A percentile compares a stretch with the other conserved stretches of the same genome.
Conservation (phyloP, 2,113 vertebrate species). For the Tonatia bakeri region DNA sequence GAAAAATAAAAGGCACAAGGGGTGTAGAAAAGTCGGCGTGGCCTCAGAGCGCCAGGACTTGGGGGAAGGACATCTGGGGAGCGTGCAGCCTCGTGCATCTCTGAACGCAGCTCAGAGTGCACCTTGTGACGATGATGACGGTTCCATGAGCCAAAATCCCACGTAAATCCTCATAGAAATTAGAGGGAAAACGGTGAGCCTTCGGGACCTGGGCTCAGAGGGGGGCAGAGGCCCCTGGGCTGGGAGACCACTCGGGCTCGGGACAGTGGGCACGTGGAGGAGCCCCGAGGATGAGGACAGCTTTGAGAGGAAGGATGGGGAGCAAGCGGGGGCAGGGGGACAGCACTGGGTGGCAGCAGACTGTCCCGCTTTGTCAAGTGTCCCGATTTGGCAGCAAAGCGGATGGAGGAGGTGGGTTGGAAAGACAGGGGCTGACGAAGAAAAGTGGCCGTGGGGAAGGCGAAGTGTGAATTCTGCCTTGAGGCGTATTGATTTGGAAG, state of each 20-base stretch:
- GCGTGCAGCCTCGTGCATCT: not conserved
- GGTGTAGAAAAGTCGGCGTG: not conserved
- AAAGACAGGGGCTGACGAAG: accelerated
- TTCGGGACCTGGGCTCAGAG: not conserved
- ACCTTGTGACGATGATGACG: not conserved
- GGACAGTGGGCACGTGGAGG: not conserved
- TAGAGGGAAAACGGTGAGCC: not conserved
- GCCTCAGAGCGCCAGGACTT: not conserved
- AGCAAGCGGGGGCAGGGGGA: not conserved
- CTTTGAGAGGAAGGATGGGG: not conserved
- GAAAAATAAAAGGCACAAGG: not conserved
- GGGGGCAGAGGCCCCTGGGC: accelerated
- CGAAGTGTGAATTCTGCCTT: not conserved
- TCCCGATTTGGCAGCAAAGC: not conserved
- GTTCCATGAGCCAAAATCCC: not conserved
- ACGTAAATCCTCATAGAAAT: not conserved
- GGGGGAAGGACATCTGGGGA: not conserved
- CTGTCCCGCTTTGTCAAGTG: not conserved
- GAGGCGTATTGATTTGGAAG: not conserved
- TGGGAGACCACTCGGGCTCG: not conserved
- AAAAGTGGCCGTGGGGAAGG: not conserved
- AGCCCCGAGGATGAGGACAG: no score
- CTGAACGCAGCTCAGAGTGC: not conserved
- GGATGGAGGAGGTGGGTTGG: not conserved
- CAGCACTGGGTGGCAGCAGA: not conserved